phyloP scores from a whole-genome alignment of 2,888 invertebrate genomes.

The Ptychoptera albimana region DNA sequence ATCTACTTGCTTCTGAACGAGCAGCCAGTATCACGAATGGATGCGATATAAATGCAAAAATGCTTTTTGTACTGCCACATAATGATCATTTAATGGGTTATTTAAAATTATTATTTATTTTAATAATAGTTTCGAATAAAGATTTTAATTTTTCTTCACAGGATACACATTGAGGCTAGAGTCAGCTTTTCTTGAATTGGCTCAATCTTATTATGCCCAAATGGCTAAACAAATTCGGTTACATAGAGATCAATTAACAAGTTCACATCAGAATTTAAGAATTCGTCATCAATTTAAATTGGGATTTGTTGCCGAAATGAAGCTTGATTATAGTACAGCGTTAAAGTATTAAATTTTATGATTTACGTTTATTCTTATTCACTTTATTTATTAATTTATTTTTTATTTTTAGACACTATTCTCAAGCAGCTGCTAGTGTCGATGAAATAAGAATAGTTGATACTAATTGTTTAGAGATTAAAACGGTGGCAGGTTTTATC shows the following conservation, averaged over 20 bases:
- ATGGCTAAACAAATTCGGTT: constrained; percentile 74
- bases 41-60: constrained; percentile 84
- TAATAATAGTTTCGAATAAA: not conserved
- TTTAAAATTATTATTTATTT: not conserved
- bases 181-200: constrained; percentile 84
- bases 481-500: constrained; percentile 86
- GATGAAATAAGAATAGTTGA: constrained; percentile 79
- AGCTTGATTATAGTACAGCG: constrained; percentile 75
- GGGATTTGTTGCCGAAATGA: constrained; percentile 86
- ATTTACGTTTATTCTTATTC: not conserved
- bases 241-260: constrained; percentile 80
- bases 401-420: constrained; percentile 56
- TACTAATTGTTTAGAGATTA: constrained; percentile 82
- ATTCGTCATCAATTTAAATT: constrained; percentile 95
- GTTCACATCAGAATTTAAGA: constrained; percentile 78
- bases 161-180: constrained; percentile 63
- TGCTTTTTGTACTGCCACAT: constrained; percentile 80
- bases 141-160: constrained; percentile 4
- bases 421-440: constrained; percentile 79
- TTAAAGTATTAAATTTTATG: constrained; percentile 41
- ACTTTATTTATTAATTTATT: constrained; percentile 9
- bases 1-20: constrained; percentile 73
- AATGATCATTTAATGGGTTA: constrained; percentile 65
- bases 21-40: constrained; percentile 80
- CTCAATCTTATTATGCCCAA: constrained; percentile 82